A percentile compares a stretch with the other conserved stretches of the same genome.
These are phyloP conservation scores for Porites lutea DNA, from an alignment of 64 coral and sea anemone species.

Conservation along the genomic window DNA sequence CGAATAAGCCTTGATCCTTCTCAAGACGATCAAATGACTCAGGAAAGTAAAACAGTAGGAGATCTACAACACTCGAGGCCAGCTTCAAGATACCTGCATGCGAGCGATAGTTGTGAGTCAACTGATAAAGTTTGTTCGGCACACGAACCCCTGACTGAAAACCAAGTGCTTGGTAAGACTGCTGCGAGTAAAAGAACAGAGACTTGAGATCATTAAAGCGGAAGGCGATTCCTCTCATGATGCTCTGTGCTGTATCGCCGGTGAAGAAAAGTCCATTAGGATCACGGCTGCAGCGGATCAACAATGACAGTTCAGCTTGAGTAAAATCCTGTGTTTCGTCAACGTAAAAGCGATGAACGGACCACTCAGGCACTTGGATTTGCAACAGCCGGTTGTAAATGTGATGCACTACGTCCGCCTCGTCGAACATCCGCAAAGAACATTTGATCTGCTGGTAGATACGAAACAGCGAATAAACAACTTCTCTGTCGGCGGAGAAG, in stretches of 20 bases:
- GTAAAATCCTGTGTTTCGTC: conserved; percentile 99
- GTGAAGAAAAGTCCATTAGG: conserved; percentile 97
- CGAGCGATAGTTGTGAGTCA: conserved; percentile 96
- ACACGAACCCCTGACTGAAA: conserved; percentile 45
- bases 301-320: conserved; percentile 88
- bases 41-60: conserved; percentile 87
- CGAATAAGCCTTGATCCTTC: conserved; percentile 94
- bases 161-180: conserved; percentile 36
- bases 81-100: conserved; percentile 91
- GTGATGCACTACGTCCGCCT: conserved; percentile 87
- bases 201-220: conserved; percentile 97
- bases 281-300: conserved; percentile 91
- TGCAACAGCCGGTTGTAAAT: conserved; percentile 72
- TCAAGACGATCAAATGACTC: conserved; percentile 94
- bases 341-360: conserved; percentile 86
- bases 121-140: conserved; percentile 86
- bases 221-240: conserved; percentile 96
- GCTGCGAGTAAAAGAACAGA: conserved; percentile 74
- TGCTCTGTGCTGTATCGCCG: conserved; percentile 97
- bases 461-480: conserved; percentile 81
- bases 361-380: conserved; percentile 70
- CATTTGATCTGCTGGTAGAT: conserved; percentile 81
- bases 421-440: conserved; percentile 86
- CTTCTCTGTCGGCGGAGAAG: conserved; percentile 79
- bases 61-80: conserved; percentile 85